Evolutionary conservation across 2,113 vertebrate genomes (phyloP).

Genomic region (Lycocorax pyrrhopterus): DNA sequence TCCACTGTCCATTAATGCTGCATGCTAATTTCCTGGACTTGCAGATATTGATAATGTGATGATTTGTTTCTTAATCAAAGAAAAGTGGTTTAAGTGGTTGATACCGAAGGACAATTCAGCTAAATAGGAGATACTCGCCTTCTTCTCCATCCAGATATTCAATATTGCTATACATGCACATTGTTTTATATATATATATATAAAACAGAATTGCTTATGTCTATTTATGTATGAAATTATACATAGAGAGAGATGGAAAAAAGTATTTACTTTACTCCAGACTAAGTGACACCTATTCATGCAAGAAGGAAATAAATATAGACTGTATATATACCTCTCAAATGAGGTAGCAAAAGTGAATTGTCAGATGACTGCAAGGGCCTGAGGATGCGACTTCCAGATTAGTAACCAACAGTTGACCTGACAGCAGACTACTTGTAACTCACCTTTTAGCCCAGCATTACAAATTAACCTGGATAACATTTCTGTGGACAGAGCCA

Average conservation of each 20-base stretch:
- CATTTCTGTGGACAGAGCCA: background rate
- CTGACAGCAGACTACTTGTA: background rate
- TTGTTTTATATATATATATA: background rate
- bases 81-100: background rate
- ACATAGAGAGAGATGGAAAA: background rate
- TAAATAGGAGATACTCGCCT: background rate
- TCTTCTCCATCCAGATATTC: background rate
- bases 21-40: background rate
- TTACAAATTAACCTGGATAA: background rate
- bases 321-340: background rate
- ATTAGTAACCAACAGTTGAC: background rate
- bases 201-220: background rate
- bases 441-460: background rate
- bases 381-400: background rate
- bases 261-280: background rate
- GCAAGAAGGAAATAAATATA: background rate
- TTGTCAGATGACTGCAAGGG: background rate
- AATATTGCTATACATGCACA: background rate
- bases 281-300: background rate
- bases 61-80: background rate
- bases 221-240: background rate
- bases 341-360: background rate
- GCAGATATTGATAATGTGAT: background rate
- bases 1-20: background rate
- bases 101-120: background rate